These are phyloP conservation scores for Platysteira castanea DNA, from an alignment of 2,113 vertebrate species.

Conservation along the genomic window DNA sequence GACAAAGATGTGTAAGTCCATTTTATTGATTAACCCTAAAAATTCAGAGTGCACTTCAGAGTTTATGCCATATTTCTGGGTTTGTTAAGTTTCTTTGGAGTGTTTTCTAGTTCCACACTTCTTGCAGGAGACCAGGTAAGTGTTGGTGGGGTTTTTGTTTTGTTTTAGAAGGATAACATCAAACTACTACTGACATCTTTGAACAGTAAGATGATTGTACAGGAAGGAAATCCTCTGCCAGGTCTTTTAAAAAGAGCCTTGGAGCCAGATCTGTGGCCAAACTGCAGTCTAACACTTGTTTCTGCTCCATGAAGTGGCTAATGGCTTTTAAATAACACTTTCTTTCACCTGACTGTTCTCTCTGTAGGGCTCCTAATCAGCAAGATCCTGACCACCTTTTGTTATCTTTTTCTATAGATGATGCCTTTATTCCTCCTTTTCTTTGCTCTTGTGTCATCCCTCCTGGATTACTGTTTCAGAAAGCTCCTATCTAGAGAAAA, in stretches of 20 bases:
- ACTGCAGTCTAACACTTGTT: background rate
- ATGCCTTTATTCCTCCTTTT: background rate
- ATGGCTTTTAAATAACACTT: background rate
- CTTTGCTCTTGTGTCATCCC: background rate
- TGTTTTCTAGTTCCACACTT: background rate
- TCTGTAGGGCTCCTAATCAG: background rate
- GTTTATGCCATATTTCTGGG: background rate
- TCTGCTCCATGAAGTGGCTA: background rate
- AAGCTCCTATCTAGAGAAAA: background rate
- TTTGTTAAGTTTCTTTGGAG: rapidly evolving
- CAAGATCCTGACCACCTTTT: background rate
- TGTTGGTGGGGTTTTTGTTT: background rate
- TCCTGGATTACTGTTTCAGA: background rate
- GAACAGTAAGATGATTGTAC: background rate
- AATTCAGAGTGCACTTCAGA: background rate
- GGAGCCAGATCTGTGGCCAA: background rate
- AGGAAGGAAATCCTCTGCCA: background rate
- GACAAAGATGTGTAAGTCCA: background rate
- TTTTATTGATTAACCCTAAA: background rate
- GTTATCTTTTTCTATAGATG: background rate
- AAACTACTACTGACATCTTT: background rate
- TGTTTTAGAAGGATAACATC: background rate
- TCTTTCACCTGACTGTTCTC: background rate
- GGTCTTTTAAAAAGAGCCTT: background rate
- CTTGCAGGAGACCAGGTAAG: background rate